Percentiles rank a stretch among this genome's conserved stretches.
Evolutionary conservation across 2,888 invertebrate species (phyloP).

Genomic region (Gisinianus flammeolus): DNA sequence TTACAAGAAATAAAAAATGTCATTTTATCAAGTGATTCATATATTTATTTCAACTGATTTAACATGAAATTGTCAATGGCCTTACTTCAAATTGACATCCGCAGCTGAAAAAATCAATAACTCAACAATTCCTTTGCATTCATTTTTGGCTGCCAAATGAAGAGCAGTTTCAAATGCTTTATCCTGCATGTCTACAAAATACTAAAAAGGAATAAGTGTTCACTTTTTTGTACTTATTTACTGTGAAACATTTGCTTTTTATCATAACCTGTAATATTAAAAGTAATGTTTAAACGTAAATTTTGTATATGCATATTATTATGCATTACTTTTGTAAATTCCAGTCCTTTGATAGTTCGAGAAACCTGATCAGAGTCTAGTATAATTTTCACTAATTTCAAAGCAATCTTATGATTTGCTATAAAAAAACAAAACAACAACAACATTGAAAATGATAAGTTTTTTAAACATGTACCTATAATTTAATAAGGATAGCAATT

Average conservation of each 20-base stretch:
- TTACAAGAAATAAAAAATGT: neutral
- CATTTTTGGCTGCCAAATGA: conserved; percentile 33
- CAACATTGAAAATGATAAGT: too few species aligned
- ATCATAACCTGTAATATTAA: too few species aligned
- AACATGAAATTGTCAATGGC: neutral
- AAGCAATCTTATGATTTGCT: conserved; percentile 29
- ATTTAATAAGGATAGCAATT: too few species aligned
- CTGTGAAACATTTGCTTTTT: too few species aligned
- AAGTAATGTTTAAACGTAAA: neutral
- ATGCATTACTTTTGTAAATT: neutral
- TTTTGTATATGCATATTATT: neutral
- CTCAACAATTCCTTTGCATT: conserved; percentile 27
- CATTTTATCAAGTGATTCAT: neutral
- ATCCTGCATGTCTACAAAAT: conserved; percentile 28
- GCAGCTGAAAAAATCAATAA: conserved; percentile 19
- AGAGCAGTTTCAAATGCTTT: conserved; percentile 15
- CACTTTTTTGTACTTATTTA: neutral
- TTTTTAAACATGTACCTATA: too few species aligned
- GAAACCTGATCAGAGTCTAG: conserved; percentile 18
- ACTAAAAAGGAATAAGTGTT: neutral
- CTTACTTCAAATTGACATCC: conserved; percentile 34
- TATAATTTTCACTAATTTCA: conserved; percentile 14
- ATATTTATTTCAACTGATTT: neutral
- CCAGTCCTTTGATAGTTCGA: neutral
- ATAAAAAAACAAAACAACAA: too few species aligned